A percentile compares a stretch with the other conserved stretches of the same genome.
Conservation (phyloP, 2,888 invertebrate genomes). For the Harpalus rufipes region DNA sequence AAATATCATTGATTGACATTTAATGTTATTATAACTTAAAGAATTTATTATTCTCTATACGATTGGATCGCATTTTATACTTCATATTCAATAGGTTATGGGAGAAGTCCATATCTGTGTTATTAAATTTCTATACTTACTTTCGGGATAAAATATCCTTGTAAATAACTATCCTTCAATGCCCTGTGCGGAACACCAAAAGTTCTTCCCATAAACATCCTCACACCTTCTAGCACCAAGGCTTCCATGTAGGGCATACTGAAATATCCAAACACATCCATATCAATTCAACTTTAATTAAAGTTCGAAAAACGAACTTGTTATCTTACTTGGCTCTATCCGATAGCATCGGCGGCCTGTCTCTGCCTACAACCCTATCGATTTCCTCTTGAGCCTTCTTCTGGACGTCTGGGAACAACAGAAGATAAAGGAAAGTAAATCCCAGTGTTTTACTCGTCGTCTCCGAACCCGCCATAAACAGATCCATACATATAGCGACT, state of each 20-base stretch:
- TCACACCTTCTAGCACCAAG: constrained; percentile 86
- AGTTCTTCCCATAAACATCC: constrained; percentile 89
- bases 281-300: background rate
- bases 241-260: constrained; percentile 91
- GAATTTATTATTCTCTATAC: no score
- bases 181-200: constrained; percentile 91
- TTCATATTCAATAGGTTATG: no score
- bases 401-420: constrained; percentile 86
- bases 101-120: no score
- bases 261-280: constrained; percentile 70
- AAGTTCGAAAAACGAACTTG: background rate
- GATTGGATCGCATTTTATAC: no score
- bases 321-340: constrained; percentile 83
- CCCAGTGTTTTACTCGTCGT: constrained; percentile 89
- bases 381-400: constrained; percentile 88
- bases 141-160: constrained; percentile 88
- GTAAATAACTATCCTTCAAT: constrained; percentile 83
- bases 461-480: constrained; percentile 93
- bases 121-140: constrained; percentile 73
- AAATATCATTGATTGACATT: no score
- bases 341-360: constrained; percentile 83
- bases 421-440: constrained; percentile 87
- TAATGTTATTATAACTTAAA: no score
- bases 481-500: constrained; percentile 89
- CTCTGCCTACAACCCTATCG: constrained; percentile 85